Conservation (phyloP, 2,888 invertebrate species). For the Cloeon dipterum region DNA sequence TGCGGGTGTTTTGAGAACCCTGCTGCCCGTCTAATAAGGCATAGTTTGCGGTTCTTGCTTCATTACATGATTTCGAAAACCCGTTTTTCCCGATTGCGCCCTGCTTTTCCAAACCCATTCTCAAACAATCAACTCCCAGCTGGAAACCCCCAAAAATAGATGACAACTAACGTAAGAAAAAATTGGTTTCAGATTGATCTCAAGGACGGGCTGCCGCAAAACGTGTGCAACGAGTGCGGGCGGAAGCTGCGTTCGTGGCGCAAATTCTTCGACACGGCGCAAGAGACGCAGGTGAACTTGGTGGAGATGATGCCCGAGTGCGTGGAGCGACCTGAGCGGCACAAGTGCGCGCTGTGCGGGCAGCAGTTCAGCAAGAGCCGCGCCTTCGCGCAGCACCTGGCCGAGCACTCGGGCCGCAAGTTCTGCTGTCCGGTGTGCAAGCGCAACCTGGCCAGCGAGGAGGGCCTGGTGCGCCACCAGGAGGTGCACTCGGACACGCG, state of each 20-base stretch:
- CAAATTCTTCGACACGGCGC: neutral
- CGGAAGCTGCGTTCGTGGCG: constrained; percentile 4
- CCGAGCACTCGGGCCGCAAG: neutral
- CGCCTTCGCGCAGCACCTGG: neutral
- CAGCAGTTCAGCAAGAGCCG: neutral
- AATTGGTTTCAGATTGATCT: constrained; percentile 4
- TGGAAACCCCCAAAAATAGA: too few relatives aligned
- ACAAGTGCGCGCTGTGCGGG: neutral
- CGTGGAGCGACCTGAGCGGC: neutral
- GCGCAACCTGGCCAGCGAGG: neutral
- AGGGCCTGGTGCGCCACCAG: constrained; percentile 5
- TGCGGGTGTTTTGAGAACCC: too few relatives aligned
- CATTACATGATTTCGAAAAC: too few relatives aligned
- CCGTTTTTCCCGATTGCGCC: too few relatives aligned
- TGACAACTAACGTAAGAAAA: too few relatives aligned
- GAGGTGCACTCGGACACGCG: constrained; percentile 7
- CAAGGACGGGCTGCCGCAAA: constrained; percentile 3
- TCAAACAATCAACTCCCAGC: too few relatives aligned
- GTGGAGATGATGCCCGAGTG: neutral
- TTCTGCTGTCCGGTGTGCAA: constrained; percentile 4
- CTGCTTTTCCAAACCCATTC: too few relatives aligned
- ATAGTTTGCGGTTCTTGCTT: too few relatives aligned
- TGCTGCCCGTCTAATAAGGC: too few relatives aligned
- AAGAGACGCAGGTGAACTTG: neutral
- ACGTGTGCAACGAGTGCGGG: constrained; percentile 4